Base-by-base conservation (phyloP, 2,113 vertebrate genomes). In the Carassius gibelio region DNA sequence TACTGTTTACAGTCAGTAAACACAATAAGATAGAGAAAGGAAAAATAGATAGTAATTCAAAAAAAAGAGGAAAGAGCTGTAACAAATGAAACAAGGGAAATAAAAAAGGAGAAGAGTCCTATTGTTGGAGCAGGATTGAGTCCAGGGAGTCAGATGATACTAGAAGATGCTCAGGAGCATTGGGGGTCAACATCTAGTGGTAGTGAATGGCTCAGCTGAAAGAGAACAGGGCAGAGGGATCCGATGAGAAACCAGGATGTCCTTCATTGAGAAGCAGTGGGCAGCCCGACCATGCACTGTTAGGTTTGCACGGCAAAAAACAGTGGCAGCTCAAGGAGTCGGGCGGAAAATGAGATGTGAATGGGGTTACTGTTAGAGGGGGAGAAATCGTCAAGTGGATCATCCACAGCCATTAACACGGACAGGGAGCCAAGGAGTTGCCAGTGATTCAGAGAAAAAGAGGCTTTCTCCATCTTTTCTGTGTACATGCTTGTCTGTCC, bases 361-460 rank as follows among this genome's bases (percentile, higher is more conserved):
- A 84, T 86, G 68, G 76, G 71, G 48, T 75, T 85, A 76, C 80
- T 50, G 76, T 68, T 68, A 86, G 82, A 78, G 72, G 77, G 69
- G 59, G 85, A 64, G 61, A 52, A 45, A 81, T 88, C 84, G 85
- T 83, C 81, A 80, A 84, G 85, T 77, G 72, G 80, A 88, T 88
- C 85, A 77, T 86, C 85, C 34, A 75, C 52, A 87, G 78, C 45
- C 42, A 85, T 84, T 86, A 86, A 50, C 82, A 34, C 8, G 8
- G 75, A 76, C 75, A 55, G 50, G 1, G 50, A 76, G 50, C 11
- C 66, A 68, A 5, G 19, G 64, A 55, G 19, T 10, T 8, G 10
- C 50, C 64, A n/a, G 30, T 71, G 45, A 71, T 72, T 69, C 5
- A 4, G 8, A 55, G 66, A 57, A 82, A 82, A 82, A 69, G 4